A percentile compares a stretch with the other conserved stretches of the same genome.
These are phyloP conservation scores for Melanotaenia boesemani DNA, from an alignment of 2,797 vertebrate genomes.

Conservation along the genomic window DNA sequence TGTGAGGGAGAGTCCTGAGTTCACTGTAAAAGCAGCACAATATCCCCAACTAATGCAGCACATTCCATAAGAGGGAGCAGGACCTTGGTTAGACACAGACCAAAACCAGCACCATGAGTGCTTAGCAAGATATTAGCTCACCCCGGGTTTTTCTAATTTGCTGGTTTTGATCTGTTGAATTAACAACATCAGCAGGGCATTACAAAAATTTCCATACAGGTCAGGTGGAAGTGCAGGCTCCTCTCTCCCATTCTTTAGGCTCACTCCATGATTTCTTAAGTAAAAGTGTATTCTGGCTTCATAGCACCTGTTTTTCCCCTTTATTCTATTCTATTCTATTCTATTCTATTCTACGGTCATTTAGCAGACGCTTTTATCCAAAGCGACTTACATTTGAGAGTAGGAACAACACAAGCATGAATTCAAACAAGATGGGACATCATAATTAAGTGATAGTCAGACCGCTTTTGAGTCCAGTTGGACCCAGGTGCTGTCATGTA, in stretches of 20 bases:
- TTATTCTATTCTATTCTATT: no score
- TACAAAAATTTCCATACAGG: constrained; percentile 59
- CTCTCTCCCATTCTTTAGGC: constrained; percentile 13
- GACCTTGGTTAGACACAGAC: constrained; percentile 50
- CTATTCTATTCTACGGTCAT: no score
- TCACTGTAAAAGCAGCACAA: constrained; percentile 24
- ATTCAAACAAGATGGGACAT: no score
- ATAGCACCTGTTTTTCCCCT: constrained; percentile 34
- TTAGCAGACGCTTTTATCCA: no score
- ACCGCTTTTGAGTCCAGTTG: no score
- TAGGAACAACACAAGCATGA: no score
- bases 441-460: no score
- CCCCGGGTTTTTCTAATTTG: constrained; percentile 52
- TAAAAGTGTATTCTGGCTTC: constrained; percentile 49
- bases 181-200: constrained; percentile 49
- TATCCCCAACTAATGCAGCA: constrained; percentile 31
- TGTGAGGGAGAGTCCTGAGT: constrained; percentile 9
- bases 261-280: constrained; percentile 35
- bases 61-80: constrained; percentile 40
- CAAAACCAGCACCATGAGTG: constrained; percentile 29
- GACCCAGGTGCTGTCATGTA: no score
- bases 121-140: constrained; percentile 32
- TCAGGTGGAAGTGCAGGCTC: constrained; percentile 46
- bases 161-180: constrained; percentile 65
- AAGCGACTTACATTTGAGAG: no score